A percentile compares a stretch with the other conserved stretches of the same genome.
Evolutionary conservation across 2,113 vertebrate genomes (phyloP).

Genomic region (Prochilodus magdalenae): DNA sequence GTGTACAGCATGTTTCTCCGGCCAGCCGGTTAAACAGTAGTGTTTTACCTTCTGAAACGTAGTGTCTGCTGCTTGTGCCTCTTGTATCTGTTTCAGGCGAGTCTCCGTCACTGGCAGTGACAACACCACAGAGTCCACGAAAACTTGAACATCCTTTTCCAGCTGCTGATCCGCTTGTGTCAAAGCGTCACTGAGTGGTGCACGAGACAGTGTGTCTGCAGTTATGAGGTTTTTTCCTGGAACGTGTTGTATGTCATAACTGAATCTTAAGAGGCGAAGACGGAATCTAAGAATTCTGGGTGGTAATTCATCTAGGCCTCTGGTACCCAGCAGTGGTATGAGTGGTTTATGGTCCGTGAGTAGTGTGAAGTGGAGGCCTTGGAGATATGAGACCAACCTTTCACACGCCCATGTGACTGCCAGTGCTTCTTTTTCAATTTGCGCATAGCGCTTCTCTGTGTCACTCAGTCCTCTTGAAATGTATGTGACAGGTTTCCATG

Average conservation of each 20-base stretch:
- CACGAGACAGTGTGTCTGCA: slow-evolving; percentile 36
- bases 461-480: too few species aligned
- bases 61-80: neutral
- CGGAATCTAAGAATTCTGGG: slow-evolving; percentile 25
- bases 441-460: too few species aligned
- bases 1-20: slow-evolving; percentile 7
- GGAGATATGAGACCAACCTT: slow-evolving; percentile 19
- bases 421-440: too few species aligned
- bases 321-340: slow-evolving; percentile 45
- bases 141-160: slow-evolving; percentile 37
- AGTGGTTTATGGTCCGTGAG: slow-evolving; percentile 52
- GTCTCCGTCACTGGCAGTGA: slow-evolving; percentile 14
- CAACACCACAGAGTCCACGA: neutral
- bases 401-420: too few species aligned
- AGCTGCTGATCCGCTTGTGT: neutral
- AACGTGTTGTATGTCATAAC: slow-evolving; percentile 42
- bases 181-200: neutral
- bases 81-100: slow-evolving; percentile 7
- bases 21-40: neutral
- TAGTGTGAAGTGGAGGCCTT: slow-evolving; percentile 37
- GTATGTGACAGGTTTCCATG: slow-evolving; percentile 27
- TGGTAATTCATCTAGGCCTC: neutral
- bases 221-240: slow-evolving; percentile 47
- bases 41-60: neutral
- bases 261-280: slow-evolving; percentile 8